These are phyloP conservation scores for Dallia pectoralis DNA, from an alignment of 2,797 vertebrate species.

Conservation along the genomic window DNA sequence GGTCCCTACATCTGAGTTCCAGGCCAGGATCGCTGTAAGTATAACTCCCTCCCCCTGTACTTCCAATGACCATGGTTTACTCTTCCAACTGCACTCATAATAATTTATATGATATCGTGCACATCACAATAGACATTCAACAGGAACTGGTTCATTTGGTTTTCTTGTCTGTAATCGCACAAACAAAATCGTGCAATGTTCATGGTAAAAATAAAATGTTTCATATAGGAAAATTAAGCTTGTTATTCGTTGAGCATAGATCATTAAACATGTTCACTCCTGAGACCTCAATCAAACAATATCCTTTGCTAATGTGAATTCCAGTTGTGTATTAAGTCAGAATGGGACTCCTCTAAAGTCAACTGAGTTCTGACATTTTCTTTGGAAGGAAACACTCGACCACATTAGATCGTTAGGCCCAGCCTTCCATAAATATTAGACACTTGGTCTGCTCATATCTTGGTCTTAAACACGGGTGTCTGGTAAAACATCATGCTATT, in stretches of 20 bases:
- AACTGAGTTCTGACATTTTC: background rate
- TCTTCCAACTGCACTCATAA: background rate
- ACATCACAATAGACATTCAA: background rate
- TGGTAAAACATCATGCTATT: no score
- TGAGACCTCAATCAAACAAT: no score
- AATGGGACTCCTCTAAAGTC: background rate
- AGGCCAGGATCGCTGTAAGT: slow-evolving; percentile 90
- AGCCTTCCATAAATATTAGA: no score
- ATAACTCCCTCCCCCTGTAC: background rate
- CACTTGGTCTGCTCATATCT: no score
- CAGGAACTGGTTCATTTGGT: no score
- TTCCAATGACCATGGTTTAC: background rate
- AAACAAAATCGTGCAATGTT: background rate
- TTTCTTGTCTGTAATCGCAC: background rate
- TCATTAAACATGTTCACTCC: background rate
- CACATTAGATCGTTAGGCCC: no score
- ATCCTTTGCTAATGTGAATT: background rate
- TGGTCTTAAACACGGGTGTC: no score
- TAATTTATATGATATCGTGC: background rate
- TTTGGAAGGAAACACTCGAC: background rate
- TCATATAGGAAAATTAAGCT: background rate
- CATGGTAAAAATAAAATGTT: background rate
- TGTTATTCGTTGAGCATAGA: background rate
- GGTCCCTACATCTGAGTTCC: slow-evolving; percentile 94
- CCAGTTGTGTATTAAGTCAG: background rate